Evolutionary conservation across 2,888 invertebrate genomes (phyloP).

Genomic region (Carabus problematicus): DNA sequence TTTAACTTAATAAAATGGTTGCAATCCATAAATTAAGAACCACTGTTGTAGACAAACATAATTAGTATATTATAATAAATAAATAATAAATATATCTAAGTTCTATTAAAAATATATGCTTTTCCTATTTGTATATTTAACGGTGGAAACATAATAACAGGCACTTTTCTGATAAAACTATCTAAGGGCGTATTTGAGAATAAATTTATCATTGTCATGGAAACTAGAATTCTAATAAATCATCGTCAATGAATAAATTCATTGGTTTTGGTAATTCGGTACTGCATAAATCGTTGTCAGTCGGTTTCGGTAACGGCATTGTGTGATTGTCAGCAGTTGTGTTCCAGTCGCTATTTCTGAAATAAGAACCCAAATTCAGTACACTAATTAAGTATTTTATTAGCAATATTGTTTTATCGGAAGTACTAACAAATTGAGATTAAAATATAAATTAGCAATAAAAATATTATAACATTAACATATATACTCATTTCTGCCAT

Average conservation of each 20-base stretch:
- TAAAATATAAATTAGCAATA: no score
- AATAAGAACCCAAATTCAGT: constrained; percentile 28
- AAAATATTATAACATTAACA: background rate
- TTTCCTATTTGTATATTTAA: no score
- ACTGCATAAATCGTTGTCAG: constrained; percentile 40
- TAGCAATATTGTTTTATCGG: background rate
- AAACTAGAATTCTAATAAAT: constrained; percentile 27
- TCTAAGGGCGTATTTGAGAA: no score
- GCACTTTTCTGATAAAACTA: no score
- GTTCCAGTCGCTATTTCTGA: constrained; percentile 46
- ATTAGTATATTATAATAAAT: no score
- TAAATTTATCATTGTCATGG: background rate
- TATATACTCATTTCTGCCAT: background rate
- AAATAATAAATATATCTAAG: no score
- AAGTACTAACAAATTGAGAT: no score
- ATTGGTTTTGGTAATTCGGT: constrained; percentile 47
- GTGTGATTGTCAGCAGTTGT: constrained; percentile 42
- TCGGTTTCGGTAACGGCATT: constrained; percentile 29
- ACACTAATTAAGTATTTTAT: background rate
- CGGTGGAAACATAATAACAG: no score
- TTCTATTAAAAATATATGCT: no score
- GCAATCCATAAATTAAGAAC: no score
- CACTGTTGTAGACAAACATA: no score
- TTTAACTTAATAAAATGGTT: no score
- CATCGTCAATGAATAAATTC: constrained; percentile 31